phyloP scores from a whole-genome alignment of 2,888 invertebrate genomes.

The Drosophila emarginata region DNA sequence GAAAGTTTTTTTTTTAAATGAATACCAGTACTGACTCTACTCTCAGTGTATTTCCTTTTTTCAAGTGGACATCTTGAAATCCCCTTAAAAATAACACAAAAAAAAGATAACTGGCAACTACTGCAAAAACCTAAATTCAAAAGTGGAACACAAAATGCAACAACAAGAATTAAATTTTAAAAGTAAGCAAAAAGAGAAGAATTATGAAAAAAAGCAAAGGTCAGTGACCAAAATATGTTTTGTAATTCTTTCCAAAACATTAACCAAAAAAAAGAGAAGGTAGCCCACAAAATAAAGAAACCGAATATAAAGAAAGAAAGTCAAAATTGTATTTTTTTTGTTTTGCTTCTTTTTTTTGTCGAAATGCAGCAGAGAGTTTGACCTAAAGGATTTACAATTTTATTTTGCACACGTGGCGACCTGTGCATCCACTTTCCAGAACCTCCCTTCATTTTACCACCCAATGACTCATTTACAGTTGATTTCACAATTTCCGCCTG shows the following conservation, averaged over 20 bases:
- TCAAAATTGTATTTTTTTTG: constrained; percentile 29
- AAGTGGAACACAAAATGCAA: constrained; percentile 63
- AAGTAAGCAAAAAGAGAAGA: constrained; percentile 52
- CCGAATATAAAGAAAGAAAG: constrained; percentile 38
- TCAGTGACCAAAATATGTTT: constrained; percentile 82
- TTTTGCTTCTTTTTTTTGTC: constrained; percentile 35
- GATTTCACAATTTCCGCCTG: constrained; percentile 21
- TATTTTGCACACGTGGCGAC: constrained; percentile 23
- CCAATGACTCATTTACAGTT: constrained; percentile 8
- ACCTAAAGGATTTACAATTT: constrained; percentile 7
- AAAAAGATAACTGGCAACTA: constrained; percentile 34
- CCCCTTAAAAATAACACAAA: neutral
- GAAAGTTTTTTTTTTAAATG: neutral
- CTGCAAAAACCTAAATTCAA: constrained; percentile 55
- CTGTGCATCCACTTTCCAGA: too few species aligned
- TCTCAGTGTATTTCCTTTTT: constrained; percentile 17
- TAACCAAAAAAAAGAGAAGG: constrained; percentile 55
- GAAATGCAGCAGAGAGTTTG: constrained; percentile 46
- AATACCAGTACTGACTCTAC: neutral
- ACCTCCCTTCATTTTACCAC: neutral
- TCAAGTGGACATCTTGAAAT: constrained; percentile 36
- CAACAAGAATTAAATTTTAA: constrained; percentile 46
- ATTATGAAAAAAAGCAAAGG: constrained; percentile 74
- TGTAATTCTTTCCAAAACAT: constrained; percentile 66
- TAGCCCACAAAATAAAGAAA: constrained; percentile 41